Evolutionary conservation across 2,888 invertebrate species (phyloP), one percentile per base, ranked within the genome.

Genomic region (Teleiodes luculella): DNA sequence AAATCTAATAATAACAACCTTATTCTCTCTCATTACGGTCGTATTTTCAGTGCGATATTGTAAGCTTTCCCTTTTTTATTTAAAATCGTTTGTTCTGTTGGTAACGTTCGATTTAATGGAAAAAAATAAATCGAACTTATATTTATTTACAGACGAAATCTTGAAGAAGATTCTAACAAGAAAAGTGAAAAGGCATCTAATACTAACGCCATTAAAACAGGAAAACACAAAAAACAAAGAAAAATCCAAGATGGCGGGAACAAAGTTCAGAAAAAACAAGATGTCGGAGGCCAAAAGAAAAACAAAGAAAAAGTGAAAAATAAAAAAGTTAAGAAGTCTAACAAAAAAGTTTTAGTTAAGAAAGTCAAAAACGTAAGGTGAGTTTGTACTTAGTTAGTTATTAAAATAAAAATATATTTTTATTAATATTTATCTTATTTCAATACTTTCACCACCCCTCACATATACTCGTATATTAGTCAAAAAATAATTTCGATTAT

Each of bases 151-250:
- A 88, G 88, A 62, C 75, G 87, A 54, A 85, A 84, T 75, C 35
- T 82, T 18, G 85, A 84, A 52, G 64, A 68, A 0, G 62, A 66
- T 0, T 64, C 72, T 1, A 74, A 74, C 1, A 63, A 66, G n/a
- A 63, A 65, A 1, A 56, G 59, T 0, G 70, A 71, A 1, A 69
- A 66, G 14, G 18, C 68, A 1, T 76, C 74, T 60, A 66, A 65
- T 10, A 73, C 78, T 0, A 59, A 66, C 0, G 36, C 55, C 1
- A 66, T 83, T 0, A 75, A 76, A 45, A 67, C 64, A 31, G 72
- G 73, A 3, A 80, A 80, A 68, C 72, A 70, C 41, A 77, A 66
- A 3, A 88, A 88, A 58, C 74, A 76, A 4, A 79, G 80, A 52
- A 83, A 70, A 72, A 59, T 77, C 7, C 67, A 72, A 53, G 74